Percentiles rank a stretch among this genome's conserved stretches.
Evolutionary conservation across 2,113 vertebrate genomes (phyloP).

Genomic region (Aplodontia rufa): DNA sequence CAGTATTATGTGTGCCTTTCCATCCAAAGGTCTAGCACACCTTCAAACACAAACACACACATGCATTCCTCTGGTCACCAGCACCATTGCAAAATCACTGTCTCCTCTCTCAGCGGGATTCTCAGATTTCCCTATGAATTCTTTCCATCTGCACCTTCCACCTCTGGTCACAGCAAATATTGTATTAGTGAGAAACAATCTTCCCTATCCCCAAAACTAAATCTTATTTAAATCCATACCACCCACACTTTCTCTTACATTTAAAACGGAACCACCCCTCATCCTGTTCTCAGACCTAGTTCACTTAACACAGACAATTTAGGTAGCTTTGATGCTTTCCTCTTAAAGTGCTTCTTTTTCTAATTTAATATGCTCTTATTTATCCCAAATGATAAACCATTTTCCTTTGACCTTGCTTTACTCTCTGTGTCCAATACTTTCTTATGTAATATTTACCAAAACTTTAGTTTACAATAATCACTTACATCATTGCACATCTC

Average conservation of each 20-base stretch:
- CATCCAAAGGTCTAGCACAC: not conserved
- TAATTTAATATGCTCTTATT: not conserved
- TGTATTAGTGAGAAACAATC: not conserved
- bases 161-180: not conserved
- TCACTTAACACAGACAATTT: not conserved
- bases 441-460: not conserved
- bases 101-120: not conserved
- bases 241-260: not conserved
- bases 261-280: not conserved
- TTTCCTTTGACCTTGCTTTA: not conserved
- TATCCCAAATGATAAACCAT: not conserved
- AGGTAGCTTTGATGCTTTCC: not conserved
- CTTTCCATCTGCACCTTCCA: not conserved
- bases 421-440: not conserved
- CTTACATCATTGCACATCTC: not conserved
- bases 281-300: not conserved
- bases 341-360: not conserved
- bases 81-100: not conserved
- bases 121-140: not conserved
- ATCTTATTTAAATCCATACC: not conserved
- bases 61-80: not conserved
- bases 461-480: not conserved
- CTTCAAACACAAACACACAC: not conserved
- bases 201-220: not conserved
- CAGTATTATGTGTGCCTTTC: not conserved